Conservation (phyloP, 2,113 vertebrate species). For the Trinectes maculatus region DNA sequence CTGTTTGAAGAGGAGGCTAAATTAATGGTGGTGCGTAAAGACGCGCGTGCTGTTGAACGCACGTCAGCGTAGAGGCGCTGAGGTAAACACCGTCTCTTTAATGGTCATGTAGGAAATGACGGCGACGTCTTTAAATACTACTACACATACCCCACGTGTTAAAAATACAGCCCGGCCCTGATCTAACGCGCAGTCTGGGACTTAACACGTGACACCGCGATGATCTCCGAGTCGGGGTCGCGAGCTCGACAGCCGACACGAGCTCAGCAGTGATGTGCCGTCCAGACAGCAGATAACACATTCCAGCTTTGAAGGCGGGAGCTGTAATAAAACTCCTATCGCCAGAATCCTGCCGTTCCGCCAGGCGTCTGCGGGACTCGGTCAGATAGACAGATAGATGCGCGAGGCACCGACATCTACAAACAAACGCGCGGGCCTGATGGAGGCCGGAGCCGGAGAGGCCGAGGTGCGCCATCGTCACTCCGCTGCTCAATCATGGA, state of each 20-base stretch:
- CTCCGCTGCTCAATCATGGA: conserved; percentile 30
- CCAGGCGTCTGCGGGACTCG: conserved; percentile 65
- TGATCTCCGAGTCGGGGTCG: conserved; percentile 8
- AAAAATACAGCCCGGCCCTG: background rate
- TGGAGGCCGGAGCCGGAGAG: conserved; percentile 67
- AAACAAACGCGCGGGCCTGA: conserved; percentile 61
- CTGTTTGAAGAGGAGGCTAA: conserved; percentile 24
- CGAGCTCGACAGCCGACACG: conserved; percentile 3
- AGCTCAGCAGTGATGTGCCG: conserved; percentile 4
- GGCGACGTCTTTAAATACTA: background rate
- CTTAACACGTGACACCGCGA: background rate
- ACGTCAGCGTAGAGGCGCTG: conserved; percentile 24
- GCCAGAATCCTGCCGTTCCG: conserved; percentile 43
- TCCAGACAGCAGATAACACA: conserved; percentile 39
- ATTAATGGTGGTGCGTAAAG: conserved; percentile 31
- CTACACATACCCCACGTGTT: background rate
- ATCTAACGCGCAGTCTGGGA: background rate
- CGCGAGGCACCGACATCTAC: conserved; percentile 68
- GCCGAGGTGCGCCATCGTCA: conserved; percentile 54
- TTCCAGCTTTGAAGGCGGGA: conserved; percentile 56
- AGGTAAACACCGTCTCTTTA: conserved; percentile 1
- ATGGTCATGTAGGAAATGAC: background rate
- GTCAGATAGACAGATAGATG: conserved; percentile 61
- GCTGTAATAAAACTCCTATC: conserved; percentile 49
- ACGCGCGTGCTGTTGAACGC: conserved; percentile 27